phyloP scores from a whole-genome alignment of 2,888 invertebrate genomes.

The Parochlus steinenii region DNA sequence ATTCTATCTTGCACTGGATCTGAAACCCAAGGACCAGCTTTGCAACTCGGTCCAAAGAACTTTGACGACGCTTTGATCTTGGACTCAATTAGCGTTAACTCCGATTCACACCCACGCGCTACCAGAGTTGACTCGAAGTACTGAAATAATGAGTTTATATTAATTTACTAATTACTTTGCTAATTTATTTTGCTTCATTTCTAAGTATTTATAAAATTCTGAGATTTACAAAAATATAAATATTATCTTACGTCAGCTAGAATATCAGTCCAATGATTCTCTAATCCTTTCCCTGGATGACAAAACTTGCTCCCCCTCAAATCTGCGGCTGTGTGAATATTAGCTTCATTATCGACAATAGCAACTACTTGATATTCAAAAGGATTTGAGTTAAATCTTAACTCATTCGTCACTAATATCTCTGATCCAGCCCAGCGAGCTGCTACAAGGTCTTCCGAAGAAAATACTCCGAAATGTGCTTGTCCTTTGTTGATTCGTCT shows the following conservation, averaged over 20 bases:
- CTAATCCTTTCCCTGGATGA: conserved; percentile 62
- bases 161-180: conserved; percentile 8
- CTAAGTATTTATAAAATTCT: conserved; percentile 2
- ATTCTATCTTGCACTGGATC: conserved; percentile 42
- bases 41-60: conserved; percentile 67
- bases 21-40: conserved; percentile 70
- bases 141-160: no score
- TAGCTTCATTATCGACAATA: conserved; percentile 41
- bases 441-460: conserved; percentile 69
- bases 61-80: conserved; percentile 52
- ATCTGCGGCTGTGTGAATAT: conserved; percentile 41
- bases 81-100: conserved; percentile 55
- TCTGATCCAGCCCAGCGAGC: conserved; percentile 49
- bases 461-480: conserved; percentile 71
- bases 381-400: conserved; percentile 34
- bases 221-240: no score
- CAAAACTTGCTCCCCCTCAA: conserved; percentile 57
- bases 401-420: conserved; percentile 52
- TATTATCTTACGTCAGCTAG: conserved; percentile 55
- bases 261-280: conserved; percentile 57
- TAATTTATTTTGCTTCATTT: conserved; percentile 1
- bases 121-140: conserved; percentile 59
- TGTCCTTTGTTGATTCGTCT: conserved; percentile 55
- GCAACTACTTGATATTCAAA: conserved; percentile 48
- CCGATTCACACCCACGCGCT: conserved; percentile 50